These are phyloP conservation scores for Actenoides hombroni DNA, from an alignment of 2,113 vertebrate species.

Conservation along the genomic window DNA sequence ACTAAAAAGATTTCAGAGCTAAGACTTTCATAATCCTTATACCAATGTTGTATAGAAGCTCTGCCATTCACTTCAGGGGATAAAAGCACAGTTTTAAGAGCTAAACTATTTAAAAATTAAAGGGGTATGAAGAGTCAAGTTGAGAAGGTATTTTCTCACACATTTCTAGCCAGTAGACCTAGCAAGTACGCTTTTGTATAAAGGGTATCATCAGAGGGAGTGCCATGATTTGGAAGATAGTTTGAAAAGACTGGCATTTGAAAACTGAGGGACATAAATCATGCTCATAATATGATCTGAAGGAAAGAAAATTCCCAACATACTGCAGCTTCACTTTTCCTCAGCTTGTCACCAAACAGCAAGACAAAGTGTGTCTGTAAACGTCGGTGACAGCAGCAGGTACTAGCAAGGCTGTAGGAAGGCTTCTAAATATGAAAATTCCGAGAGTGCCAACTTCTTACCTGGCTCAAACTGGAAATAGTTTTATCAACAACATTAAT, in stretches of 20 bases:
- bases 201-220: not conserved
- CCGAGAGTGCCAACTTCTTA: not conserved
- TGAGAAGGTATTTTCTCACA: not conserved
- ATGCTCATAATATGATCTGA: not conserved
- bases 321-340: not conserved
- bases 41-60: not conserved
- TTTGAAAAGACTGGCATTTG: not conserved
- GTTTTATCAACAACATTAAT: not conserved
- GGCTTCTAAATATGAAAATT: not conserved
- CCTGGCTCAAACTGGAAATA: not conserved
- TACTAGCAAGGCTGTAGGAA: not conserved
- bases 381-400: not conserved
- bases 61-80: not conserved
- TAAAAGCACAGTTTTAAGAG: not conserved
- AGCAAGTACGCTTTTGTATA: not conserved
- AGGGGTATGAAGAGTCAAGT: not conserved
- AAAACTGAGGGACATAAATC: not conserved
- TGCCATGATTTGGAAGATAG: not conserved
- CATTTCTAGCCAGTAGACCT: not conserved
- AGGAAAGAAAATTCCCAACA: not conserved
- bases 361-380: not conserved
- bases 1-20: conserved; percentile 1
- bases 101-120: not conserved
- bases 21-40: not conserved
- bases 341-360: not conserved